Percentiles rank a stretch among this genome's conserved stretches.
phyloP scores from a whole-genome alignment of 2,888 invertebrate species.

The Adelognathus sp. region DNA sequence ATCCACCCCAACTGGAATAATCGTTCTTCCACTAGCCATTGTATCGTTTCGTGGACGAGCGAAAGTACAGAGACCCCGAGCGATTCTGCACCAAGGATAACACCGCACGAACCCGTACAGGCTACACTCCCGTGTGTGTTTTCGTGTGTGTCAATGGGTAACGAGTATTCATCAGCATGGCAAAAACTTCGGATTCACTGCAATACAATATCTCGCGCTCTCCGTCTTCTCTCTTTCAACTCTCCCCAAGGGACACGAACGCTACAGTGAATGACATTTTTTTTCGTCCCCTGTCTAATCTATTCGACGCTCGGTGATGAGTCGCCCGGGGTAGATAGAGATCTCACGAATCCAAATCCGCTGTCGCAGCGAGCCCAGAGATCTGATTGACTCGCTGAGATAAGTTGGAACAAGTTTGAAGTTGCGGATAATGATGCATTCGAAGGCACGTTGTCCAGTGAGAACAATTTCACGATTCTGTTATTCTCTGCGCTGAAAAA shows the following conservation, averaged over 20 bases:
- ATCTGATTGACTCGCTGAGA: conserved; percentile 40
- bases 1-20: conserved; percentile 77
- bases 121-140: conserved; percentile 63
- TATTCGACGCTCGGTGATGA: conserved; percentile 47
- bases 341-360: conserved; percentile 43
- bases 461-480: neutral
- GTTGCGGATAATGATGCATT: conserved; percentile 25
- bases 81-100: conserved; percentile 66
- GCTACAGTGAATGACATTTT: conserved; percentile 45
- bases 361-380: conserved; percentile 28
- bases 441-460: neutral
- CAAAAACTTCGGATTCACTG: conserved; percentile 17
- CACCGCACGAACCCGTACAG: conserved; percentile 54
- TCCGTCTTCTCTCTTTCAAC: conserved; percentile 33
- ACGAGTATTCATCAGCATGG: conserved; percentile 55
- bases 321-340: conserved; percentile 53
- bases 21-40: conserved; percentile 73
- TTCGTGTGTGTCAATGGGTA: conserved; percentile 57
- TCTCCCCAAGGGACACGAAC: conserved; percentile 27
- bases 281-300: conserved; percentile 44
- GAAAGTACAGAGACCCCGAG: conserved; percentile 61
- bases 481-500: too few species aligned
- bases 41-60: conserved; percentile 68
- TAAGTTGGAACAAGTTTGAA: conserved; percentile 34
- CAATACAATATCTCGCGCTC: neutral